phyloP scores from a whole-genome alignment of 2,113 vertebrate species.

The Poeciliopsis turrubarensis region DNA sequence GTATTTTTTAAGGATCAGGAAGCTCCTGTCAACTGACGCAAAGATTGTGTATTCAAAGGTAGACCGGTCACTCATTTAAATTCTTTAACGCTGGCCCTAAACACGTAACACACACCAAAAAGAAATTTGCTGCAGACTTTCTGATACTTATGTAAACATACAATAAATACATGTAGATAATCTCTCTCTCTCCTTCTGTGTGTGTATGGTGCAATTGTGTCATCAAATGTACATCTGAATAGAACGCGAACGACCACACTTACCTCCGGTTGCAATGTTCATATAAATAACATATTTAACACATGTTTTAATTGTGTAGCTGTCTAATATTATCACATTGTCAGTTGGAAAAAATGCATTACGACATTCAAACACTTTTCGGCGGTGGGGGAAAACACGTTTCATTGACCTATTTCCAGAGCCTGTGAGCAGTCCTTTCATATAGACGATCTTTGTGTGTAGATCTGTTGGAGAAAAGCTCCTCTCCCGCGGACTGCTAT shows the following conservation, averaged over 20 bases:
- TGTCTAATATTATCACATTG: neutral
- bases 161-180: too few species aligned
- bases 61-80: conserved; percentile 20
- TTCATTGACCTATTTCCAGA: neutral
- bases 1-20: conserved; percentile 51
- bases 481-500: conserved; percentile 54
- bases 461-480: conserved; percentile 38
- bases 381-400: too few species aligned
- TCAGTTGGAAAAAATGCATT: neutral
- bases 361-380: too few species aligned
- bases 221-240: too few species aligned
- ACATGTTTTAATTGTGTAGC: neutral
- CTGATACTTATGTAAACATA: too few species aligned
- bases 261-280: too few species aligned
- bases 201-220: too few species aligned
- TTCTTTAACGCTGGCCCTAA: neutral
- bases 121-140: too few species aligned
- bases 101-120: neutral
- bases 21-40: conserved; percentile 50
- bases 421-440: too few species aligned
- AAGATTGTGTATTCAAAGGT: conserved; percentile 30
- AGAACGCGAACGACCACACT: too few species aligned
- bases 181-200: too few species aligned
- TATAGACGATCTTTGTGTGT: conserved; percentile 57
- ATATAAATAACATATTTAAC: too few species aligned